These are phyloP conservation scores for Halichoerus grypus DNA, from an alignment of 2,113 vertebrate genomes.

Conservation along the genomic window DNA sequence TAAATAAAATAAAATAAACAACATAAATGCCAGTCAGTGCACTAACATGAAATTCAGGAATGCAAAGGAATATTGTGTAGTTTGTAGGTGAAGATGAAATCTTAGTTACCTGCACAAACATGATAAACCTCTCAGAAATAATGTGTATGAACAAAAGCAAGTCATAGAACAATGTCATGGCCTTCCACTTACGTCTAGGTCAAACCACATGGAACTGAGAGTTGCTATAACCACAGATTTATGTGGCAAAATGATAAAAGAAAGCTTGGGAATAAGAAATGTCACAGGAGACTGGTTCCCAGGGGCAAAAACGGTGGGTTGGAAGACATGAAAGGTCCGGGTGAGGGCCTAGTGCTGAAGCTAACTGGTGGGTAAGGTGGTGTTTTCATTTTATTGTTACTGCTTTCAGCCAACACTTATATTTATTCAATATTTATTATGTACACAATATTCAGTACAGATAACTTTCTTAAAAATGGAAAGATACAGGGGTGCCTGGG, in stretches of 20 bases:
- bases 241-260: background rate
- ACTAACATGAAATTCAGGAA: no score
- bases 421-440: background rate
- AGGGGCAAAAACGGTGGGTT: background rate
- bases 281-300: background rate
- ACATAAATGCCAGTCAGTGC: no score
- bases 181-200: background rate
- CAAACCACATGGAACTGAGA: background rate
- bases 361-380: accelerated
- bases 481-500: no score
- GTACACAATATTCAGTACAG: background rate
- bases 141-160: background rate
- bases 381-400: background rate
- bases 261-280: background rate
- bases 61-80: background rate
- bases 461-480: background rate
- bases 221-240: background rate
- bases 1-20: background rate
- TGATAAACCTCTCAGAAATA: background rate
- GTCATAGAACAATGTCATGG: background rate
- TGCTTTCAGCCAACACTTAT: background rate
- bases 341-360: no score
- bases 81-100: background rate
- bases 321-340: background rate
- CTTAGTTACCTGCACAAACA: background rate